Percentiles rank a stretch among this genome's conserved stretches.
Conservation (phyloP, 2,888 invertebrate genomes). For the Carcina quercana region DNA sequence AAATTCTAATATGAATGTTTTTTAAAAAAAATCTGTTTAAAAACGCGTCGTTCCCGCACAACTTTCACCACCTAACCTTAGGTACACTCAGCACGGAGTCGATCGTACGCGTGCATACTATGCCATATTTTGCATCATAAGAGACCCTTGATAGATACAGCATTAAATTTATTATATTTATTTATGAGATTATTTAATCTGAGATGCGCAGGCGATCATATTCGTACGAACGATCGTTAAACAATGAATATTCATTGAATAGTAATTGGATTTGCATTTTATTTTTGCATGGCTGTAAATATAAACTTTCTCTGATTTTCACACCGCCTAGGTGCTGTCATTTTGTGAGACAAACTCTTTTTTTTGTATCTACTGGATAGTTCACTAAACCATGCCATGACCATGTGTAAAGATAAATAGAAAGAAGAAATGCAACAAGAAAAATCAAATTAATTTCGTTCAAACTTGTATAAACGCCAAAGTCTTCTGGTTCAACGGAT, state of each 20-base stretch:
- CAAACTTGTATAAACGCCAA: not conserved
- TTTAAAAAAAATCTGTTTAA: no score
- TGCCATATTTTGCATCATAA: slow-evolving; percentile 34
- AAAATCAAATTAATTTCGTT: not conserved
- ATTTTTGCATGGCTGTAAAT: slow-evolving; percentile 35
- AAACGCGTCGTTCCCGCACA: no score
- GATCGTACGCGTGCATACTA: slow-evolving; percentile 36
- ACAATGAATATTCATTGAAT: slow-evolving; percentile 46
- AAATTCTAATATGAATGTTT: no score
- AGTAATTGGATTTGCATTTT: slow-evolving; percentile 46
- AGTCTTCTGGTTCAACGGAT: no score
- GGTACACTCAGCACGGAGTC: slow-evolving; percentile 21
- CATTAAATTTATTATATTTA: slow-evolving; percentile 19
- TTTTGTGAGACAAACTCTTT: no score
- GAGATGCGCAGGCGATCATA: slow-evolving; percentile 25
- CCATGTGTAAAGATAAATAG: no score
- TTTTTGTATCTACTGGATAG: no score
- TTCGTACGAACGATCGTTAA: slow-evolving; percentile 25
- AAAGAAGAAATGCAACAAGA: no score
- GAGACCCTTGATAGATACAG: slow-evolving; percentile 18
- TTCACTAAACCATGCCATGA: no score
- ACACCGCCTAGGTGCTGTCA: no score
- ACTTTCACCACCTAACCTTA: no score
- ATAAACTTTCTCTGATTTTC: no score
- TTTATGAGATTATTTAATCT: slow-evolving; percentile 28